Evolutionary conservation across 2,797 vertebrate genomes (phyloP).

Genomic region (Lates japonicus): DNA sequence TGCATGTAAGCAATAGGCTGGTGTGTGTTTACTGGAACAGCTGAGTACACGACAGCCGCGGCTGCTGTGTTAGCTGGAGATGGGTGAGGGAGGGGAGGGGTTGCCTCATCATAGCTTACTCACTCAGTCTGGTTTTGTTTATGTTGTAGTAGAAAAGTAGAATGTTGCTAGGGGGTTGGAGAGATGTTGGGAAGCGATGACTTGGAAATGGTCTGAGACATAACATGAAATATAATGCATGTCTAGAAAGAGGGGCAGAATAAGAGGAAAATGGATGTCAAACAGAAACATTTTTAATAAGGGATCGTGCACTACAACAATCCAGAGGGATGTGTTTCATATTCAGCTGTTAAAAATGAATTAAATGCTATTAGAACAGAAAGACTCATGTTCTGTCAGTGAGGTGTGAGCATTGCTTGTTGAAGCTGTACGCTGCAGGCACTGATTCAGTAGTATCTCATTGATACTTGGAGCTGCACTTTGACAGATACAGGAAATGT

Average conservation of each 20-base stretch:
- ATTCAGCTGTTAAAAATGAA: neutral
- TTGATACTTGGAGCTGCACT: neutral
- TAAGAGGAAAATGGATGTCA: neutral
- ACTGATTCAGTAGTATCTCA: neutral
- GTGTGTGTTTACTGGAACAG: constrained; percentile 68
- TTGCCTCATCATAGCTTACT: constrained; percentile 33
- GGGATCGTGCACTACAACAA: neutral
- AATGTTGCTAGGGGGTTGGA: constrained; percentile 26
- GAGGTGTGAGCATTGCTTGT: neutral
- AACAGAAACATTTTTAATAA: neutral
- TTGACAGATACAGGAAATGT: neutral
- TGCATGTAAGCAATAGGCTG: constrained; percentile 54
- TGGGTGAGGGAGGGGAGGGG: constrained; percentile 11
- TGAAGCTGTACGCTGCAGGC: neutral
- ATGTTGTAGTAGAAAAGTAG: constrained; percentile 47
- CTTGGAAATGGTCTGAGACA: constrained; percentile 48
- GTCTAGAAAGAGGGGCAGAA: constrained; percentile 13
- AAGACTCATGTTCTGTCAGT: neutral
- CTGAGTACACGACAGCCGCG: constrained; percentile 72
- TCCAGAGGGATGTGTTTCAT: neutral
- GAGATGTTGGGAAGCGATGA: constrained; percentile 54
- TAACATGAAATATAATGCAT: constrained; percentile 20
- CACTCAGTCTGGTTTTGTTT: constrained; percentile 69
- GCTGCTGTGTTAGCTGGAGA: constrained; percentile 39
- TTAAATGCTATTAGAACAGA: constrained; percentile 11